Evolutionary conservation across 2,888 invertebrate genomes (phyloP).

Genomic region (Aporophyla nigra): DNA sequence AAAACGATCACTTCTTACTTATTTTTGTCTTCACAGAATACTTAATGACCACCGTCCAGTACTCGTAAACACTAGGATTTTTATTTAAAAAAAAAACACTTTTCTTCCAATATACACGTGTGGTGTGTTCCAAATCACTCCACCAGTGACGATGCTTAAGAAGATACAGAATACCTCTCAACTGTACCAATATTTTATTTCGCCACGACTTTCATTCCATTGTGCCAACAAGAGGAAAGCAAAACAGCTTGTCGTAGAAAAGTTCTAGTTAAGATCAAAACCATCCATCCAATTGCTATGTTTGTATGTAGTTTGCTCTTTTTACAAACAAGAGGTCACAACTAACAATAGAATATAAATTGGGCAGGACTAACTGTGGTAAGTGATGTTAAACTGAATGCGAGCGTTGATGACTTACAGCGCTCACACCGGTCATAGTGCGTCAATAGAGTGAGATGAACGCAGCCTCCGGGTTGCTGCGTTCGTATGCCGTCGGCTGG

Average conservation of each 20-base stretch:
- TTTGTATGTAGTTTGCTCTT: too few species aligned
- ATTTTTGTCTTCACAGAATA: not conserved
- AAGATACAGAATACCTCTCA: not conserved
- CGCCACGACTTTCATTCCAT: not conserved
- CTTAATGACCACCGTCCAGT: not conserved
- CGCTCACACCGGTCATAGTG: constrained; percentile 1
- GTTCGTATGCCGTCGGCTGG: not conserved
- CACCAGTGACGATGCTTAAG: not conserved
- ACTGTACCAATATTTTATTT: not conserved
- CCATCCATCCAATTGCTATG: not conserved
- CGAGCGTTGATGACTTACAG: not conserved
- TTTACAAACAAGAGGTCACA: not conserved
- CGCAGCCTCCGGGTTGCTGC: constrained; percentile 7
- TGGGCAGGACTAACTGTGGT: not conserved
- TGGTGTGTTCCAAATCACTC: not conserved
- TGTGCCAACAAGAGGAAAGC: too few species aligned
- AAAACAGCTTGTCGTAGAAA: not conserved
- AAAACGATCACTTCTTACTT: not conserved
- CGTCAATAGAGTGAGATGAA: constrained; percentile 30
- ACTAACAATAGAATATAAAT: not conserved
- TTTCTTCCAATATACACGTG: not conserved
- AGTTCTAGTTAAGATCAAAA: not conserved
- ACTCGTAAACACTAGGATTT: not conserved
- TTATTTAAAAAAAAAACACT: not conserved
- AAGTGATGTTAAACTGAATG: constrained; percentile 10